Base-by-base conservation (phyloP, 53 echinoderm and acorn worm species). In the Holothuria scabra region DNA sequence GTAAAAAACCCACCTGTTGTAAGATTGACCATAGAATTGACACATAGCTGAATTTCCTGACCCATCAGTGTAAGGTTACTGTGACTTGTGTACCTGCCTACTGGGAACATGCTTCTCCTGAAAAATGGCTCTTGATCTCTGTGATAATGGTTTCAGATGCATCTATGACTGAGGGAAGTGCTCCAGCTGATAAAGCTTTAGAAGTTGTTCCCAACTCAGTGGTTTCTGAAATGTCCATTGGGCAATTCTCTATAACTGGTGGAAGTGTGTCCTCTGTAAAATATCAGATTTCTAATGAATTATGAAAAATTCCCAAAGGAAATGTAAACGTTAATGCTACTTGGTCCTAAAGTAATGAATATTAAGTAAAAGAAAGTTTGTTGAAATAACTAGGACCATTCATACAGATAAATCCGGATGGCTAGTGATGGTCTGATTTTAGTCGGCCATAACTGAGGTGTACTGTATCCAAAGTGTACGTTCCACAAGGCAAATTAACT, bases 91-190 rank as follows among this genome's bases (percentile, higher is more conserved):
- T 84, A 5, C 21, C n/a, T 20, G 20, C 84, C 84, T 4, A 84
- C n/a, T n/a, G 31, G 62, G 55, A 19, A 33, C 67, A 84, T 21
- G 48, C 22, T 78, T 71, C 72, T 12, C 85, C 85, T 10, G 28
- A 38, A 5, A 33, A 30, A 60, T 66, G 48, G 12, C 48, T 85
- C 23, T n/a, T 67, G 72, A 59, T 22, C 38, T 31, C n/a, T 78
- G 56, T 12, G n/a, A 84, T 64, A 20, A 23, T 80, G 2, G 49
- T 26, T 10, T 84, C 87, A 24, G 90, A 93, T 76, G 79, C 84
- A 83, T 93, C 93, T 18, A 80, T 66, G 24, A 88, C 93, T 0
- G 88, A 90, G 1, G 88, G 74, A 58, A n/a, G 58, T 62, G 64
- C 60, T 41, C 90, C 83, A 90, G 56, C 67, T 71, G 37, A 93